Conservation (phyloP, 2,797 vertebrate species). For the Pangasius djambal region DNA sequence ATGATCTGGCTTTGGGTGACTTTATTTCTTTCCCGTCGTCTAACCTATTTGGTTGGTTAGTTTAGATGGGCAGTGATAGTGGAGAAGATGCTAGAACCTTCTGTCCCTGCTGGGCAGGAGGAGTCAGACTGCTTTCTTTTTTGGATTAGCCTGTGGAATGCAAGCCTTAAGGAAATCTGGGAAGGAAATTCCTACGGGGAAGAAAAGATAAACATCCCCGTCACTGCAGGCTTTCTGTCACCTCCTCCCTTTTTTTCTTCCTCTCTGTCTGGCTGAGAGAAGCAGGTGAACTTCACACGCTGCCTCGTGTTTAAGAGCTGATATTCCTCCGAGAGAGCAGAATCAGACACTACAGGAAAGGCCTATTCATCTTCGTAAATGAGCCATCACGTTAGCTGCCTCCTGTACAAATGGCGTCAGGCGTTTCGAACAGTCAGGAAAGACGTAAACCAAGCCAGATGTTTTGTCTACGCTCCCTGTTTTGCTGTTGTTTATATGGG, state of each 20-base stretch:
- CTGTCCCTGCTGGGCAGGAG: constrained; percentile 50
- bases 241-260: background rate
- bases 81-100: constrained; percentile 64
- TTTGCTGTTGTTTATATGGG: constrained; percentile 57
- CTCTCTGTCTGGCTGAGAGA: constrained; percentile 49
- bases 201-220: constrained; percentile 69
- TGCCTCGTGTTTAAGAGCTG: constrained; percentile 14
- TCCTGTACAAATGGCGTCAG: constrained; percentile 44
- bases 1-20: background rate
- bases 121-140: constrained; percentile 57
- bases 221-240: constrained; percentile 66
- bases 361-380: constrained; percentile 55
- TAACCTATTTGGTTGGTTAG: background rate
- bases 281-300: constrained; percentile 75
- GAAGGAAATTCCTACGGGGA: constrained; percentile 74
- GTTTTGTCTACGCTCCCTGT: constrained; percentile 28
- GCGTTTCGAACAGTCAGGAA: constrained; percentile 50
- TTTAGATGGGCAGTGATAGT: constrained; percentile 28
- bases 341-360: constrained; percentile 20
- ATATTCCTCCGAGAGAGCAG: constrained; percentile 1
- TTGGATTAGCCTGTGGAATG: constrained; percentile 65
- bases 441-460: constrained; percentile 63
- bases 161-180: constrained; percentile 69
- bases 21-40: background rate
- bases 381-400: constrained; percentile 35